These are phyloP conservation scores for Latrodectus geometricus DNA, from an alignment of 1,140 invertebrate species.

Conservation along the genomic window DNA sequence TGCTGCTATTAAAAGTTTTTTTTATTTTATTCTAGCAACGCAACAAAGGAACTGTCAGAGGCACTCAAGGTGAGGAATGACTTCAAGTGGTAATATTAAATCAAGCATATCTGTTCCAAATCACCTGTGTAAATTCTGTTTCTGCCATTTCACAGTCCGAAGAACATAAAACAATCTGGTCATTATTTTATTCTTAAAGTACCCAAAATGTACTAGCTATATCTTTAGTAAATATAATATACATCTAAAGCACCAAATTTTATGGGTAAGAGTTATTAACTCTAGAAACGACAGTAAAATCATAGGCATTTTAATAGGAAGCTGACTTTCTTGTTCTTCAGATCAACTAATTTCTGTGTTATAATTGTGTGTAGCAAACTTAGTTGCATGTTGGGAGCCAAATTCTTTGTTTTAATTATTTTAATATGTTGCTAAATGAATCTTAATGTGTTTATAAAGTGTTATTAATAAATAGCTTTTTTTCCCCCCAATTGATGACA, in stretches of 20 bases:
- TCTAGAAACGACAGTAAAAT: constrained; percentile 37
- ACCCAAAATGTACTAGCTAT: constrained; percentile 29
- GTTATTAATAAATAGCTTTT: not conserved
- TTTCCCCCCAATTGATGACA: not conserved
- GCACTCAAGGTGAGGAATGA: constrained; percentile 61
- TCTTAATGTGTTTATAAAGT: not conserved
- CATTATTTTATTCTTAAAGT: constrained; percentile 21
- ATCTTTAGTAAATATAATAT: constrained; percentile 18
- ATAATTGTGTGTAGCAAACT: constrained; percentile 37
- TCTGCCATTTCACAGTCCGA: constrained; percentile 54
- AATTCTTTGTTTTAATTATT: not conserved
- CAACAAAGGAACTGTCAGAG: constrained; percentile 57
- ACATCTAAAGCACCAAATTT: constrained; percentile 26
- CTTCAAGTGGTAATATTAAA: constrained; percentile 37
- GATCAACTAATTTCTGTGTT: constrained; percentile 37
- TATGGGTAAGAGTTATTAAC: constrained; percentile 20
- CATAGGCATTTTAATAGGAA: constrained; percentile 32
- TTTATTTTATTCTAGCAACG: constrained; percentile 50
- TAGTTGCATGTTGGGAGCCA: constrained; percentile 38
- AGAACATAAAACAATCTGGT: constrained; percentile 24
- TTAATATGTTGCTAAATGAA: not conserved
- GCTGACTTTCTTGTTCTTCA: constrained; percentile 17
- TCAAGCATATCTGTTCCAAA: constrained; percentile 57
- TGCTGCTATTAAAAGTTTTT: not conserved
- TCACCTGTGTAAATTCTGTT: constrained; percentile 57